Percentiles rank a stretch among this genome's conserved stretches.
phyloP scores from a whole-genome alignment of 2,888 invertebrate species.

The Zeuzera pyrina region DNA sequence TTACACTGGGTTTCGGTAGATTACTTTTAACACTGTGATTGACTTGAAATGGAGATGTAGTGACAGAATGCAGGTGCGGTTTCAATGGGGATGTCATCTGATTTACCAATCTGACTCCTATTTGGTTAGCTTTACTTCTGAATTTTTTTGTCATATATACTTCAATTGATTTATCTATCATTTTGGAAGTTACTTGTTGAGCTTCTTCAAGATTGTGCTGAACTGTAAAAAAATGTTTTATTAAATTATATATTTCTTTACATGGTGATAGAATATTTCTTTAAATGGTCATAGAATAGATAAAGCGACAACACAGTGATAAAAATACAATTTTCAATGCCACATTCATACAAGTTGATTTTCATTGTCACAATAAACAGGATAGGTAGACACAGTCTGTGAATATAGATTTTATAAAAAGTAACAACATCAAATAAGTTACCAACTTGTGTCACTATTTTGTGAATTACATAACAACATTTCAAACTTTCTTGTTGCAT shows the following conservation, averaged over 20 bases:
- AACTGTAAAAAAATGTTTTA: constrained; percentile 1
- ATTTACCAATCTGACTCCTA: constrained; percentile 6
- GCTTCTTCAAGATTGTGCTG: constrained; percentile 2
- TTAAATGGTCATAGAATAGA: too few species aligned
- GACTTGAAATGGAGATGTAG: constrained; percentile 10
- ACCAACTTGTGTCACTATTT: constrained; percentile 1
- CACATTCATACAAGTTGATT: constrained; percentile 2
- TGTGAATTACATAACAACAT: too few species aligned
- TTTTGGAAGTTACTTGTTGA: constrained; percentile 3
- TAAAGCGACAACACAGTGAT: too few species aligned
- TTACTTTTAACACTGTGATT: constrained; percentile 1
- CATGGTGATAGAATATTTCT: too few species aligned
- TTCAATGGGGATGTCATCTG: constrained; percentile 11
- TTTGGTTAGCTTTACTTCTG: constrained; percentile 12
- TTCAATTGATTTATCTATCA: constrained; percentile 9
- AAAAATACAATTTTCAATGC: neutral
- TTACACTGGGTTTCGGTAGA: constrained; percentile 5
- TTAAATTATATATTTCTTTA: constrained; percentile 2
- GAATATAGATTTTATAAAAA: constrained; percentile 1
- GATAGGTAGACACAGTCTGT: neutral
- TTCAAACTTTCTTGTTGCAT: too few species aligned
- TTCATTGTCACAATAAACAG: neutral
- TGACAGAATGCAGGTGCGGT: constrained; percentile 2
- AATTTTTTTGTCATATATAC: constrained; percentile 7
- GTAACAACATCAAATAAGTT: constrained; percentile 1